phyloP scores from a whole-genome alignment of 1,140 invertebrate species.

The Bombyx mori region DNA sequence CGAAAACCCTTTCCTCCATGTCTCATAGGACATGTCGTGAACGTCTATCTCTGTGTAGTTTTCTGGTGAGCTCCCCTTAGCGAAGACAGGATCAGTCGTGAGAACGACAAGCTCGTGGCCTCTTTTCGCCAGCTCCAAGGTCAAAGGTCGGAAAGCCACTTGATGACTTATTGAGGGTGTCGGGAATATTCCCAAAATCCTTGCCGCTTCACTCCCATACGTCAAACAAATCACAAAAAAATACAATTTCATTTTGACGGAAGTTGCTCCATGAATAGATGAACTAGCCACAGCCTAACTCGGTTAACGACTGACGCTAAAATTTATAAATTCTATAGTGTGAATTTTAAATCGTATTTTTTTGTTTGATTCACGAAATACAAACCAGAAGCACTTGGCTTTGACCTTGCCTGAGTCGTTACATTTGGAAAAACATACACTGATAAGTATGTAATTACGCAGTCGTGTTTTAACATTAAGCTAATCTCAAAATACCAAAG shows the following conservation, averaged over 20 bases:
- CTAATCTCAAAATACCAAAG: too few species aligned
- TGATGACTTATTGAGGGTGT: constrained; percentile 9
- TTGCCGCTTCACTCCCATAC: constrained; percentile 1
- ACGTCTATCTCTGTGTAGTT: constrained; percentile 22
- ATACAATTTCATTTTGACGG: not conserved
- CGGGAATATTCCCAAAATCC: constrained; percentile 3
- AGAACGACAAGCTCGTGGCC: constrained; percentile 17
- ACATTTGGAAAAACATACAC: too few species aligned
- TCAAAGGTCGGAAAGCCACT: constrained; percentile 2
- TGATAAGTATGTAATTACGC: too few species aligned
- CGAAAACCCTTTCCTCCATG: not conserved
- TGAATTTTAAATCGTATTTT: too few species aligned
- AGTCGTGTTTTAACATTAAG: too few species aligned
- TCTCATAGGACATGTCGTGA: constrained; percentile 22
- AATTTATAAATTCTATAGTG: too few species aligned
- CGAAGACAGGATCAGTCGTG: constrained; percentile 15
- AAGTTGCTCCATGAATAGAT: too few species aligned
- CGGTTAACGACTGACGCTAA: too few species aligned
- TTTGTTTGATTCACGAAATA: too few species aligned
- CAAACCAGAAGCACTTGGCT: too few species aligned
- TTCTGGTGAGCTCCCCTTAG: constrained; percentile 9
- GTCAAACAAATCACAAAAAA: not conserved
- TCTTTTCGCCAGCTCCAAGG: constrained; percentile 9
- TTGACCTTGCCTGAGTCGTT: too few species aligned
- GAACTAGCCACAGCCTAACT: too few species aligned